These are phyloP conservation scores for Aldrovandia affinis DNA, from an alignment of 2,797 vertebrate genomes.

Conservation along the genomic window DNA sequence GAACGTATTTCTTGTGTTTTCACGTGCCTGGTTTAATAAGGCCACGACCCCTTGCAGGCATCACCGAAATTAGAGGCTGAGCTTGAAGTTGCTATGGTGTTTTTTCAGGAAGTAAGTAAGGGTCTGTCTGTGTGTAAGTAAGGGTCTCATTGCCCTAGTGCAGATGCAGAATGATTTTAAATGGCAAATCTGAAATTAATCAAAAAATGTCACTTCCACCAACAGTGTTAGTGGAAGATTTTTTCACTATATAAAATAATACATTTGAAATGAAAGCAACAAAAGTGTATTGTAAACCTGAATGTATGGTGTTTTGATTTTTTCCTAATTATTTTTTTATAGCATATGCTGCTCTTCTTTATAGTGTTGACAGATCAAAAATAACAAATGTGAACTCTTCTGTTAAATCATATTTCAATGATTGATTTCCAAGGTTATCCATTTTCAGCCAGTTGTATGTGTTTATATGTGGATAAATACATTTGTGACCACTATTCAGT, in stretches of 20 bases:
- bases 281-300: too few relatives aligned
- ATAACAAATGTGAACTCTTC: too few relatives aligned
- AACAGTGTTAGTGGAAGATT: background rate
- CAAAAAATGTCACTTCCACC: background rate
- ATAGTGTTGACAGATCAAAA: too few relatives aligned
- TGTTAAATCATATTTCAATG: too few relatives aligned
- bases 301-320: too few relatives aligned
- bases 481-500: background rate
- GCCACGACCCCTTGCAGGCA: background rate
- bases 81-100: background rate
- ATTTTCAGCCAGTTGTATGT: background rate
- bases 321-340: too few relatives aligned
- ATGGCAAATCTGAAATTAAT: background rate
- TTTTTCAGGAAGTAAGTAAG: background rate
- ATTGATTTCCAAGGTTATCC: too few relatives aligned
- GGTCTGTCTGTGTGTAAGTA: background rate
- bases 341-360: too few relatives aligned
- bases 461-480: background rate
- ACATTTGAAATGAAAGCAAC: too few relatives aligned
- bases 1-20: background rate
- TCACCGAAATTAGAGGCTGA: background rate
- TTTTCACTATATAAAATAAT: background rate
- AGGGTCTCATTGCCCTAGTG: background rate
- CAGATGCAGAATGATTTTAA: background rate
- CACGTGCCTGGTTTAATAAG: conserved; percentile 16